Evolutionary conservation across 1,140 invertebrate species (phyloP), one percentile per base, ranked within the genome.

Genomic region (Achroia grisella): DNA sequence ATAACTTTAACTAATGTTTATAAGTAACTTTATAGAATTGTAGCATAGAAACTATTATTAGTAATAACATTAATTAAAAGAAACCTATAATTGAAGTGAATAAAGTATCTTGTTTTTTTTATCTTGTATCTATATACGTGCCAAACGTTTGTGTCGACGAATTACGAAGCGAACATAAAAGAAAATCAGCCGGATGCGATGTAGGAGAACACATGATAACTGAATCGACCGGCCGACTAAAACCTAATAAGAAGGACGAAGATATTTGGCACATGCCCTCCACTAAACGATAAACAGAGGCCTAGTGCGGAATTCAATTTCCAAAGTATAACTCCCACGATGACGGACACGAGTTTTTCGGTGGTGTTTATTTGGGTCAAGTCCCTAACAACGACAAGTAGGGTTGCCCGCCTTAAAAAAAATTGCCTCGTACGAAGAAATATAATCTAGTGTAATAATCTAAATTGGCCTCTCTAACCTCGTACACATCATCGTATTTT

Each of bases 341-440:
- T 61, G 64, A 64, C 44, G 50, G 46, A 53, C 55, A 46, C 54
- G 47, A 64, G 53, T 68, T 63, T 62, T 56, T 65, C 50, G 48
- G 34, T 50, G 49, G 52, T 71, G 65, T 71, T 74, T 71, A 64
- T 61, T 62, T 62, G 56, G 56, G 65, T 67, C 62, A 65, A 60
- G 50, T 39, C 49, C 51, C 48, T 39, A 60, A 64, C 47, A 46
- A 51, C 36, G 46, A 52, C n/a, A n/a, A n/a, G n/a, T n/a, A n/a
- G n/a, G n/a, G n/a, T n/a, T n/a, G n/a, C n/a, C n/a, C n/a, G n/a
- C n/a, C n/a, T n/a, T n/a, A n/a, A n/a, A n/a, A n/a, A n/a, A n/a
- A n/a, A n/a, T n/a, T n/a, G n/a, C n/a, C n/a, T n/a, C n/a, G n/a
- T n/a, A n/a, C n/a, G n/a, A n/a, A n/a, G n/a, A n/a, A n/a, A n/a